Evolutionary conservation across 2,888 invertebrate species (phyloP).

Genomic region (Parascotia fuliginaria): DNA sequence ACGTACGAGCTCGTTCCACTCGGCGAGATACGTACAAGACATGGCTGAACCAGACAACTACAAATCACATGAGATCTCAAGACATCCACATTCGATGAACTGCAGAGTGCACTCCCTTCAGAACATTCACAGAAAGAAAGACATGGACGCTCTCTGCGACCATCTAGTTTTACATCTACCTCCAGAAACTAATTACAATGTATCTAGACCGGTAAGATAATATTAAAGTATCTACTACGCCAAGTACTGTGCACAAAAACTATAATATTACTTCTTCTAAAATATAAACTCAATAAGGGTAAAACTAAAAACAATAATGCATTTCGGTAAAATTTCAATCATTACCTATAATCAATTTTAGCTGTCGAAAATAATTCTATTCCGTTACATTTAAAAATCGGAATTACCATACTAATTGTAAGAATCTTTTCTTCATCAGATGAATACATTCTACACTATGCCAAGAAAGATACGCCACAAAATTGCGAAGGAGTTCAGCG

Average conservation of each 20-base stretch:
- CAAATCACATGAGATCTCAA: conserved; percentile 54
- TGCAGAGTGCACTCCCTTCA: conserved; percentile 78
- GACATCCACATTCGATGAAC: conserved; percentile 59
- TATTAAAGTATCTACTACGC: neutral
- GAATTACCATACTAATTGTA: conserved; percentile 3
- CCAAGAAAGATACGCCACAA: conserved; percentile 76
- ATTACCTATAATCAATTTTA: no score
- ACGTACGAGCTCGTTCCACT: conserved; percentile 75
- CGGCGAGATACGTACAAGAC: conserved; percentile 69
- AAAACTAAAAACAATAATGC: no score
- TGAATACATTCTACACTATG: conserved; percentile 81
- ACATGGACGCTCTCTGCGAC: conserved; percentile 74
- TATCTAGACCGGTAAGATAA: conserved; percentile 67
- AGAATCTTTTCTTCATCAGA: conserved; percentile 54
- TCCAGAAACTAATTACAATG: conserved; percentile 70
- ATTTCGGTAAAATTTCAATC: no score
- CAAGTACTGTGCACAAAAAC: no score
- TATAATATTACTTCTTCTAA: no score
- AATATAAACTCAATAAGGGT: no score
- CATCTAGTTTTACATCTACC: conserved; percentile 76
- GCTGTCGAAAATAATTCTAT: no score
- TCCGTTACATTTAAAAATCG: neutral
- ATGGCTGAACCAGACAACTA: conserved; percentile 52
- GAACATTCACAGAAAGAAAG: conserved; percentile 71
- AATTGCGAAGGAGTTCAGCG: conserved; percentile 69